Evolutionary conservation across 2,797 vertebrate species (phyloP).

Genomic region (Xerus rutilus): DNA sequence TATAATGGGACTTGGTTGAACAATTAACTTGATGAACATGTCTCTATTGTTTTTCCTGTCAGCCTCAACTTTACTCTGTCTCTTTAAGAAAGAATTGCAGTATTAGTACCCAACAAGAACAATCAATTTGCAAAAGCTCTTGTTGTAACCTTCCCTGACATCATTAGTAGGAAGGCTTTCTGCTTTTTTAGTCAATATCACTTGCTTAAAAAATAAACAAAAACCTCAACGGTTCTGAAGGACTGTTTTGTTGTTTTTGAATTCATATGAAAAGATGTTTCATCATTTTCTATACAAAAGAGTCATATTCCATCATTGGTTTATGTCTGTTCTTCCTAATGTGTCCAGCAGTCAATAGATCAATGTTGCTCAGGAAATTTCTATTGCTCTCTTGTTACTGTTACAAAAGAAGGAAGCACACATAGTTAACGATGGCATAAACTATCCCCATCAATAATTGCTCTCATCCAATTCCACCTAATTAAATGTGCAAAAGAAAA

Average conservation of each 20-base stretch:
- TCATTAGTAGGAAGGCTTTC: not conserved
- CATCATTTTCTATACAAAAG: not conserved
- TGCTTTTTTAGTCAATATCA: not conserved
- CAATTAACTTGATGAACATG: not conserved
- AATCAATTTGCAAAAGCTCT: conserved; percentile 77
- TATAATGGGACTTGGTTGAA: not conserved
- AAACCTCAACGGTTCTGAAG: not conserved
- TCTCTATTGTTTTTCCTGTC: not conserved
- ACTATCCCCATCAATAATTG: not conserved
- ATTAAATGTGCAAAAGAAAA: conserved; percentile 27
- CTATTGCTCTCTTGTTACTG: not conserved
- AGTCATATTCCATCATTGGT: not conserved
- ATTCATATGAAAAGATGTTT: conserved; percentile 4
- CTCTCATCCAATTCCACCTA: not conserved
- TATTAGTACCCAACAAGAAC: conserved; percentile 68
- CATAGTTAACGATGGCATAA: not conserved
- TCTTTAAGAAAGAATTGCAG: conserved; percentile 65
- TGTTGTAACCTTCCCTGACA: not conserved
- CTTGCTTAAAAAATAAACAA: conserved; percentile 22
- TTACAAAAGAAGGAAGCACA: not conserved
- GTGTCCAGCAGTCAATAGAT: not conserved
- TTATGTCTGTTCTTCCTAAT: not conserved
- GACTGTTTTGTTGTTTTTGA: conserved; percentile 7
- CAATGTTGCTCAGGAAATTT: not conserved
- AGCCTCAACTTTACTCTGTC: not conserved